Percentiles rank a stretch among this genome's conserved stretches.
These are phyloP conservation scores for Selene dorsalis DNA, from an alignment of 2,797 vertebrate genomes.

Conservation along the genomic window DNA sequence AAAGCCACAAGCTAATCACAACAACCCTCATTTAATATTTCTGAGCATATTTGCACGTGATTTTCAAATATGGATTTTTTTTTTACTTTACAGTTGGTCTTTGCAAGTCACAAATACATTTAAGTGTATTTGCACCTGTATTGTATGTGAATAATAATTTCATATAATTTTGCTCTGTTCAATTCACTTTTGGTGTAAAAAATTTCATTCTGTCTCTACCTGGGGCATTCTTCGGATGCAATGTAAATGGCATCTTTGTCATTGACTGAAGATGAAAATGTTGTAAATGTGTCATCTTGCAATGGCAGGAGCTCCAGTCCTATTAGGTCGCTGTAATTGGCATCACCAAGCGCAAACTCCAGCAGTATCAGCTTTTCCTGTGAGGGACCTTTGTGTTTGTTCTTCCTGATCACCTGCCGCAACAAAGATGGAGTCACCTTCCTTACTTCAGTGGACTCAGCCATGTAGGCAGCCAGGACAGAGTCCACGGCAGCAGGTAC, in stretches of 20 bases:
- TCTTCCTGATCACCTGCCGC: conserved; percentile 91
- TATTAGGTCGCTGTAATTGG: conserved; percentile 92
- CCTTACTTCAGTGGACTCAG: conserved; percentile 81
- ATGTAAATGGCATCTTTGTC: conserved; percentile 96
- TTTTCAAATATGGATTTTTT: background rate
- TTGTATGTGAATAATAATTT: background rate
- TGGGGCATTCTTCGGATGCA: conserved; percentile 92
- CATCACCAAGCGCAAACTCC: conserved; percentile 92
- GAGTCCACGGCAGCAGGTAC: conserved; percentile 88
- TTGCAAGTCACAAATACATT: background rate
- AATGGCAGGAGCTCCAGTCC: conserved; percentile 95
- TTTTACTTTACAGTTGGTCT: background rate
- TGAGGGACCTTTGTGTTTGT: conserved; percentile 84
- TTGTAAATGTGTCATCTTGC: conserved; percentile 89
- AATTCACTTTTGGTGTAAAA: background rate
- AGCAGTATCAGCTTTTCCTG: conserved; percentile 91
- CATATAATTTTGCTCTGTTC: background rate
- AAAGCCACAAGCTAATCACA: background rate
- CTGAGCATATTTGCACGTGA: background rate
- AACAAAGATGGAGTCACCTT: conserved; percentile 91
- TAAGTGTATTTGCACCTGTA: background rate
- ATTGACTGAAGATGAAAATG: conserved; percentile 92
- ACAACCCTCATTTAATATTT: background rate
- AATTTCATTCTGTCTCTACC: conserved; percentile 81
- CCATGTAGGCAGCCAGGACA: conserved; percentile 80